phyloP scores from a whole-genome alignment of 2,888 invertebrate species.

The Orthosia cruda region DNA sequence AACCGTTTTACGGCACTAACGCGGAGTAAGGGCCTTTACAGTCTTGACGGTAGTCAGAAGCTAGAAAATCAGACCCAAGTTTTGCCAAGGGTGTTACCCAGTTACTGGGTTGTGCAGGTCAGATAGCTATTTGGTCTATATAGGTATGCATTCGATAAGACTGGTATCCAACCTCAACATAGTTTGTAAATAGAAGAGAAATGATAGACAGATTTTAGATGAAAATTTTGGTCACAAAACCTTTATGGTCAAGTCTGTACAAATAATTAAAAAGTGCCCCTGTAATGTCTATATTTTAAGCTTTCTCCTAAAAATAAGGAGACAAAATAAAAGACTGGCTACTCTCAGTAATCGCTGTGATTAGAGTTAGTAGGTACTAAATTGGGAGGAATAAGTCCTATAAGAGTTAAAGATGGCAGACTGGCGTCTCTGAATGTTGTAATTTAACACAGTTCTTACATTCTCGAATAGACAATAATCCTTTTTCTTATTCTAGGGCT shows the following conservation, averaged over 20 bases:
- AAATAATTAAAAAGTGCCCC: conserved; percentile 25
- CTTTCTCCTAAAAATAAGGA: conserved; percentile 34
- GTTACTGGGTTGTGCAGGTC: no score
- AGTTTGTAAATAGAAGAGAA: no score
- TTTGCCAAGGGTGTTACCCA: no score
- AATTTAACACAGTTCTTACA: conserved; percentile 4
- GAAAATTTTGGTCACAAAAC: background rate
- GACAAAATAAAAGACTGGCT: conserved; percentile 31
- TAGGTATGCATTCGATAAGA: no score
- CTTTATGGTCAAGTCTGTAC: background rate
- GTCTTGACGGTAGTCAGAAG: no score
- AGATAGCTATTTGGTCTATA: no score
- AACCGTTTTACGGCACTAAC: no score
- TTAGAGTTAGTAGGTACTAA: conserved; percentile 50
- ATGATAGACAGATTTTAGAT: no score
- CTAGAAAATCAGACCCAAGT: no score
- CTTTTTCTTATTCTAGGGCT: background rate
- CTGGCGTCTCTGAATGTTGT: background rate
- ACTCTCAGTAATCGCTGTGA: conserved; percentile 31
- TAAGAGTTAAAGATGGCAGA: conserved; percentile 14
- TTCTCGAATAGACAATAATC: background rate
- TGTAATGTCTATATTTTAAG: conserved; percentile 32
- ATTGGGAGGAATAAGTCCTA: conserved; percentile 33
- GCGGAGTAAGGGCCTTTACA: no score
- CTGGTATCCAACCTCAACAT: no score